phyloP scores from a whole-genome alignment of 2,113 vertebrate species.

The Neolamprologus tretocephalus region DNA sequence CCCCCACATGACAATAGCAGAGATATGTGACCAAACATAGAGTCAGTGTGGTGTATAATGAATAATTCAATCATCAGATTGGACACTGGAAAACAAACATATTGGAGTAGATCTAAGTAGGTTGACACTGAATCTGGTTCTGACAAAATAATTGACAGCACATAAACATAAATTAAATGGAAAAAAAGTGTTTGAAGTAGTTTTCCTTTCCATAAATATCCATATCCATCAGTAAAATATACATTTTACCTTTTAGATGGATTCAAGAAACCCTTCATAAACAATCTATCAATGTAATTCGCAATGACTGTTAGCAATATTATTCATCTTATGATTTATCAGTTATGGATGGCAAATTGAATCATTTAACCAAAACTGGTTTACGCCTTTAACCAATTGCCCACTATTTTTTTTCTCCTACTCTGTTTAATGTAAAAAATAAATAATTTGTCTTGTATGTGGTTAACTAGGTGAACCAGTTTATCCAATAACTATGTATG shows the following conservation, averaged over 20 bases:
- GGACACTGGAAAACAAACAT: neutral
- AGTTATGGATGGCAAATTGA: neutral
- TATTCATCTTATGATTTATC: neutral
- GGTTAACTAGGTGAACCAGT: neutral
- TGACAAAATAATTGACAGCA: neutral
- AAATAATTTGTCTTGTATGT: neutral
- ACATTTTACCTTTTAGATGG: neutral
- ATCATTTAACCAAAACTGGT: neutral
- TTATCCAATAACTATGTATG: neutral
- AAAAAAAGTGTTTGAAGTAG: neutral
- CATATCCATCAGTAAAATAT: neutral
- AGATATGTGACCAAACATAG: neutral
- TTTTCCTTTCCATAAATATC: neutral
- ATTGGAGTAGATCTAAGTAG: neutral
- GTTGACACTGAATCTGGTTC: neutral
- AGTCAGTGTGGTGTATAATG: neutral
- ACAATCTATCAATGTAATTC: neutral
- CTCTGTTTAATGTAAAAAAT: neutral
- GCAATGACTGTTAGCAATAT: neutral
- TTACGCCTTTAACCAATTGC: neutral
- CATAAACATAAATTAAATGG: neutral
- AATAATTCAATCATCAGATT: slow-evolving; percentile 8
- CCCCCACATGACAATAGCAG: neutral
- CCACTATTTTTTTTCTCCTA: neutral
- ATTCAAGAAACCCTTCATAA: neutral